Base-by-base conservation (phyloP, 64 coral and sea anemone species). In the Orbicella faveolata region DNA sequence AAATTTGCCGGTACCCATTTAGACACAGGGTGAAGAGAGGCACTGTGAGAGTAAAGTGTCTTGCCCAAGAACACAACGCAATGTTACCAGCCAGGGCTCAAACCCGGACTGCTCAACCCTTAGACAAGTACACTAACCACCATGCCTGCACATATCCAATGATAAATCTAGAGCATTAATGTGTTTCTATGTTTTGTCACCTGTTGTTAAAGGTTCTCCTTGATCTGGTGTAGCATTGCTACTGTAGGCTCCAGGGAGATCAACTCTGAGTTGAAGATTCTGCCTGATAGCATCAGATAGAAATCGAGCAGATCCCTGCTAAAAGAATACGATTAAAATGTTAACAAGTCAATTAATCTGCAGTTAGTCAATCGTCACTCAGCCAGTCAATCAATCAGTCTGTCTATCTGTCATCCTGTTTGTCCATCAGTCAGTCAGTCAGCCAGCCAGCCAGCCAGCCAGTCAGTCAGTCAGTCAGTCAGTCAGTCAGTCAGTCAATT, bases 271-370 rank as follows among this genome's bases (percentile, higher is more conserved):
- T 65, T 94, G 83, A 0, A 90, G 83, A 81, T 87, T 94, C 34
- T 91, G 89, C 63, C 83, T 78, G 16, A 90, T 94, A 16, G 75
- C 93, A 74, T 87, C 88, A 35, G 89, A 91, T 11, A 94, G 75
- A 52, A 87, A 90, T 66, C 73, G 84, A 4, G 79, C 55, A 15
- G 55, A 41, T 36, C 52, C 79, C 87, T 94, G 59, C 73, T 34
- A 69, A 19, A 34, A 21, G 34, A 72, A 89, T 23, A 19, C 6
- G 36, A 16, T 44, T 34, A 57, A 70, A 67, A 25, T 26, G n/a
- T 26, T 25, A 23, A 70, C 10, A 1, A 8, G 67, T 70, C 25
- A 25, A 30, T 15, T 6, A 74, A 3, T 34, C 30, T 30, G 30
- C 30, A 30, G 30, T 30, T 30, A 30, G 30, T 30, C 30, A 30